Evolutionary conservation across 1,140 invertebrate genomes (phyloP).

Genomic region (Bombus impatiens): DNA sequence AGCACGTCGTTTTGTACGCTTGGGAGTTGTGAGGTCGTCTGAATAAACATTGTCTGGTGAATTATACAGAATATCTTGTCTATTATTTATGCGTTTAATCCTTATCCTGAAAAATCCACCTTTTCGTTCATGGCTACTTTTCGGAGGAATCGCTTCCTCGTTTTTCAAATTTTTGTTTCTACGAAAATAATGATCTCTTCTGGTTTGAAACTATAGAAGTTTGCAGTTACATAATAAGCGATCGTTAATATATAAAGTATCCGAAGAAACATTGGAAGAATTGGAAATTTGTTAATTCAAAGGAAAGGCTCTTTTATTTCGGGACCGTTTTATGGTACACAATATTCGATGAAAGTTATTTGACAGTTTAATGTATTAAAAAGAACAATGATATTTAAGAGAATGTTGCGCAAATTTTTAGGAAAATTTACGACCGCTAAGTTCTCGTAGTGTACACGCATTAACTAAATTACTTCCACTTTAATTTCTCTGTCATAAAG

Average conservation of each 20-base stretch:
- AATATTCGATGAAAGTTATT: not conserved
- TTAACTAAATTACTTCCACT: not conserved
- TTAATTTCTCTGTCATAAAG: not conserved
- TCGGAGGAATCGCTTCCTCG: no score
- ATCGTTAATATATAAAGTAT: not conserved
- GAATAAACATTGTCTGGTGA: slow-evolving; percentile 88
- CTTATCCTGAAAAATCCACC: not conserved
- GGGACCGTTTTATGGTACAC: no score
- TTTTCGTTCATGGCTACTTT: no score
- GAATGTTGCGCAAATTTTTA: not conserved
- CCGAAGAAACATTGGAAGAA: not conserved
- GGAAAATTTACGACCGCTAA: not conserved
- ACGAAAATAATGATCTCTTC: not conserved
- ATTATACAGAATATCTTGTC: slow-evolving; percentile 79
- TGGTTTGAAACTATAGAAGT: no score
- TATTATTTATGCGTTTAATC: slow-evolving; percentile 67
- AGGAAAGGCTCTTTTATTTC: no score
- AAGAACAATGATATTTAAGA: not conserved
- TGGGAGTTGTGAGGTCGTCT: slow-evolving; percentile 87
- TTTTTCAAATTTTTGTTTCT: not conserved
- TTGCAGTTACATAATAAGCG: no score
- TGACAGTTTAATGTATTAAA: not conserved
- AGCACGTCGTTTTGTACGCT: slow-evolving; percentile 84
- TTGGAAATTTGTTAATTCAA: no score
- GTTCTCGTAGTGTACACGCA: no score